Percentiles rank a stretch among this genome's conserved stretches.
Evolutionary conservation across 2,888 invertebrate species (phyloP).

Genomic region (Caenorhabditis imperialis): DNA sequence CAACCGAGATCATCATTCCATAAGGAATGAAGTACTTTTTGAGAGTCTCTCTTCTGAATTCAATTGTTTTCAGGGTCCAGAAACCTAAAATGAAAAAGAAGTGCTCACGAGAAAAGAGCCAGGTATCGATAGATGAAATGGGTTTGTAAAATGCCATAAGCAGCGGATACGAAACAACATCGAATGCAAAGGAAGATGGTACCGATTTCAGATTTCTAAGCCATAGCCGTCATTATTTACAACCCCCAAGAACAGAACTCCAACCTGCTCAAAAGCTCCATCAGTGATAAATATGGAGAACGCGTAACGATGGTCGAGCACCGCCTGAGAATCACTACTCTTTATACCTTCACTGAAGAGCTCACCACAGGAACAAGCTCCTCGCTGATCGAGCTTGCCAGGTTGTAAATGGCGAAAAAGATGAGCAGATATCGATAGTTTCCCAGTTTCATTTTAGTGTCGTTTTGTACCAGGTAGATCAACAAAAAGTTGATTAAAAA

Average conservation of each 20-base stretch:
- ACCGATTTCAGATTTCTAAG: constrained; percentile 13
- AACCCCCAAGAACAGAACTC: neutral
- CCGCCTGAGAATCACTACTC: neutral
- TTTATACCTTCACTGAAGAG: too few species aligned
- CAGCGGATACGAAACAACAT: constrained; percentile 13
- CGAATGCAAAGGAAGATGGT: constrained; percentile 4
- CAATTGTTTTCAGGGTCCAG: neutral
- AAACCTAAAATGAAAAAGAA: too few species aligned
- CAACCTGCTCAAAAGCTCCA: constrained; percentile 28
- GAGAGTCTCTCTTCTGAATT: neutral
- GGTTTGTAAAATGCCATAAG: constrained; percentile 21
- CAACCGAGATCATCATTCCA: too few species aligned
- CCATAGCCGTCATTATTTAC: too few species aligned
- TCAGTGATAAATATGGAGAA: constrained; percentile 25
- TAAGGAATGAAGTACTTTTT: neutral
- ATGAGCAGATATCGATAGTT: constrained; percentile 19
- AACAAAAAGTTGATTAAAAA: constrained; percentile 13
- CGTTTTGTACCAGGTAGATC: constrained; percentile 17
- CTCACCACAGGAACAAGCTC: constrained; percentile 32
- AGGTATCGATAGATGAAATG: constrained; percentile 21
- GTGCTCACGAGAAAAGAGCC: constrained; percentile 7
- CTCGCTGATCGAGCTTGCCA: constrained; percentile 15
- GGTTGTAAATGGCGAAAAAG: constrained; percentile 25
- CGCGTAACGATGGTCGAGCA: constrained; percentile 8
- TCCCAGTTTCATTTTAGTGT: constrained; percentile 14